Evolutionary conservation across 2,113 vertebrate species (phyloP), one percentile per base, ranked within the genome.

Genomic region (Microcebus ravelobensis): DNA sequence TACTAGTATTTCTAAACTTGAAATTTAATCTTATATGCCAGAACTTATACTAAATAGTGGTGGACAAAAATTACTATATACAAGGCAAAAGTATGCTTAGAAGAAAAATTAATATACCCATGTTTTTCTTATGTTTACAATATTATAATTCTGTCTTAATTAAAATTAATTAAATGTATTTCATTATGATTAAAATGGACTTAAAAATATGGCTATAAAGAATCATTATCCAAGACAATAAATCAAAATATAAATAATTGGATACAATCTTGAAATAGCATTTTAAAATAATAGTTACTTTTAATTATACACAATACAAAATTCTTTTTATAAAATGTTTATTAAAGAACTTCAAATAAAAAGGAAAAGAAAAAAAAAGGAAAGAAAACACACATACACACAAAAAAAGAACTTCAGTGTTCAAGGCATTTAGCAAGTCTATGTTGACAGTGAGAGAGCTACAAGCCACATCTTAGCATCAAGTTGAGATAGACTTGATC

Each of bases 231-330:
- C 1, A 4, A 50, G 31, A 91, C 96, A 96, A 95, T 95, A 96
- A 97, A 97, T 94, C 7, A 71, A 85, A 97, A 97, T 97, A 91
- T 95, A 96, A 96, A 95, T 97, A 92, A 29, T 92, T 79, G 50
- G 90, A 94, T 88, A 81, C 50, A 96, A 90, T 65, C 77, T 84
- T 96, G 84, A 93, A 87, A 94, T 86, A 13, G 57, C 96, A 87
- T 91, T 65, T 88, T n/a, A 83, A 97, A 97, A 94, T 29, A 96
- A 92, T 97, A 95, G 8, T 52, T 29, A 68, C 76, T 94, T 79
- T 95, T 80, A 48, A 92, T 91, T 97, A 39, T 96, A 52, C 0
- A 36, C 55, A 20, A 20, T 92, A 91, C 84, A 83, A 95, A 90
- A 11, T 94, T n/a, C 61, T 77, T 87, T 70, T 36, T 63, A 6